These are phyloP conservation scores for Aix galericulata DNA, from an alignment of 2,113 vertebrate genomes.

Conservation along the genomic window DNA sequence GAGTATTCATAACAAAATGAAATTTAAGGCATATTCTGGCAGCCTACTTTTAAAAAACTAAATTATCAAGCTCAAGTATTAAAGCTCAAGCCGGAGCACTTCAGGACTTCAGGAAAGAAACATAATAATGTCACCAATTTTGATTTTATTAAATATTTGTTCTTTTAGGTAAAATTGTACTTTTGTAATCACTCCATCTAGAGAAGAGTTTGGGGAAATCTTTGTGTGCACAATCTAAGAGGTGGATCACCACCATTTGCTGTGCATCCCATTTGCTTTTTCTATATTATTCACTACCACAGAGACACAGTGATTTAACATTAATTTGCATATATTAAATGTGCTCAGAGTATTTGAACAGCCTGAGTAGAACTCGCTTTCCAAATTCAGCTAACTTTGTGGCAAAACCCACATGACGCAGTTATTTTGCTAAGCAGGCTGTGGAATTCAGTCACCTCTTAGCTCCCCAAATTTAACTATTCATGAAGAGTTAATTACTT, in stretches of 20 bases:
- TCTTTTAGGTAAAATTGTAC: not conserved
- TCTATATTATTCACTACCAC: constrained; percentile 34
- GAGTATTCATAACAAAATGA: not conserved
- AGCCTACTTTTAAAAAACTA: constrained; percentile 17
- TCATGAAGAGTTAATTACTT: constrained; percentile 23
- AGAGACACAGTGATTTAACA: constrained; percentile 37
- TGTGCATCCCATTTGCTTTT: constrained; percentile 19
- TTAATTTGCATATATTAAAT: constrained; percentile 62
- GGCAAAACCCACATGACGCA: not conserved
- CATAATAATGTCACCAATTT: not conserved
- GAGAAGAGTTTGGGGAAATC: not conserved
- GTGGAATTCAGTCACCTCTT: constrained; percentile 6
- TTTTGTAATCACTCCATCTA: not conserved
- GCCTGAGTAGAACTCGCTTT: constrained; percentile 27
- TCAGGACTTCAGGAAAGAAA: not conserved
- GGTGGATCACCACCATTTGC: constrained; percentile 26
- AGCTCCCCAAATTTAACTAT: not conserved
- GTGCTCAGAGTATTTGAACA: not conserved
- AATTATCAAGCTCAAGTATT: not conserved
- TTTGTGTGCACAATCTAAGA: not conserved
- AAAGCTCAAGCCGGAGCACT: not conserved
- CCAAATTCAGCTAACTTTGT: constrained; percentile 2
- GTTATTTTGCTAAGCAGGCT: constrained; percentile 4
- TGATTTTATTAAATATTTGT: not conserved
- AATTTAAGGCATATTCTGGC: not conserved